A percentile compares a stretch with the other conserved stretches of the same genome.
phyloP scores from a whole-genome alignment of 2,113 vertebrate species.

The Gymnogyps californianus region DNA sequence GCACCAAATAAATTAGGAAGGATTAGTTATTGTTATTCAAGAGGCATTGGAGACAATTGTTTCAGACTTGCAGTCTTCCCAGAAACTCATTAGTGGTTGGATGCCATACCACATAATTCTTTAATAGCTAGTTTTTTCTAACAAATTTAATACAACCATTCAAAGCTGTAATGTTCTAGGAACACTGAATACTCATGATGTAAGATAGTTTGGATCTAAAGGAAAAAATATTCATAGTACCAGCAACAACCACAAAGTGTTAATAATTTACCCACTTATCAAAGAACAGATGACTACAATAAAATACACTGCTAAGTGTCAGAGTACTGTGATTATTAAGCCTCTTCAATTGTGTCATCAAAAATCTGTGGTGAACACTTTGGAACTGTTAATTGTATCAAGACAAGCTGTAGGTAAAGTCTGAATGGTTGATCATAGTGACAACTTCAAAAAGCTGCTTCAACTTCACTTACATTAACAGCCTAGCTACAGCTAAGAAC shows the following conservation, averaged over 20 bases:
- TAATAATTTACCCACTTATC: not conserved
- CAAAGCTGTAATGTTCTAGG: not conserved
- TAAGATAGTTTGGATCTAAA: not conserved
- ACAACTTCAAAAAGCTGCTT: not conserved
- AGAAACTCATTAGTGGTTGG: not conserved
- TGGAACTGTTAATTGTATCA: not conserved
- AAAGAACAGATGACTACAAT: not conserved
- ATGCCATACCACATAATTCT: not conserved
- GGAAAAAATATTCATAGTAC: not conserved
- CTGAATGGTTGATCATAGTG: not conserved
- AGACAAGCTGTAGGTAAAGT: not conserved
- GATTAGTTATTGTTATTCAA: not conserved
- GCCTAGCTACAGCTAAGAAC: not conserved
- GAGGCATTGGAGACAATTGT: not conserved
- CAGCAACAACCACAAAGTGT: not conserved
- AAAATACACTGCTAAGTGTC: not conserved
- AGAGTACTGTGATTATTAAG: not conserved
- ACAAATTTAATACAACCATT: not conserved
- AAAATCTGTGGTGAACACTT: not conserved
- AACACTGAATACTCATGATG: not conserved
- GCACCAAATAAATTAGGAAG: not conserved
- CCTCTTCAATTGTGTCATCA: not conserved
- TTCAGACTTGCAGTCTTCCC: not conserved
- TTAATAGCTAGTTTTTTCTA: not conserved
- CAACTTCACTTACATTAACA: not conserved